phyloP scores from a whole-genome alignment of 2,797 vertebrate genomes.

The Platyrinchus mystaceus region DNA sequence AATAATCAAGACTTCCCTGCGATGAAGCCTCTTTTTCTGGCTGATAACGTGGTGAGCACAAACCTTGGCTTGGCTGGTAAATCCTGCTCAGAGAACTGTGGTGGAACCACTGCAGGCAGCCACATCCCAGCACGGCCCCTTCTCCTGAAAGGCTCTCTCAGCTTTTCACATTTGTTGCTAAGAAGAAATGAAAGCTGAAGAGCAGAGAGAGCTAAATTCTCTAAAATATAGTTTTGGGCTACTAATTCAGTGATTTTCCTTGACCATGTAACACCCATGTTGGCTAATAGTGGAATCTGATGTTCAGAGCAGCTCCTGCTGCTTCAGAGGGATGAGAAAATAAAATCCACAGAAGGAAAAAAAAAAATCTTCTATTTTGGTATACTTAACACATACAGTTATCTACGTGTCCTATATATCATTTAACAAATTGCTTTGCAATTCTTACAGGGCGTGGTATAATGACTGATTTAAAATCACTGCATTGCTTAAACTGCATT shows the following conservation, averaged over 20 bases:
- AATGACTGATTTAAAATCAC: constrained; percentile 83
- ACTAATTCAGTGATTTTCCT: not conserved
- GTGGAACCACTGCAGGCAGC: not conserved
- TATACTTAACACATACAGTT: constrained; percentile 64
- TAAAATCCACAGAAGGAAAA: not conserved
- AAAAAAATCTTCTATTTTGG: constrained; percentile 52
- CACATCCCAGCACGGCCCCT: not conserved
- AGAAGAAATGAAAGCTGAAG: not conserved
- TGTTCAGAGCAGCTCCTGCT: not conserved
- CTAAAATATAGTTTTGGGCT: not conserved
- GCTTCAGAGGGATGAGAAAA: constrained; percentile 3
- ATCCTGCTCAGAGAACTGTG: not conserved
- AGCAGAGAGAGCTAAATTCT: not conserved
- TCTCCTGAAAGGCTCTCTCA: not conserved
- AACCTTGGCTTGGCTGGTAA: not conserved
- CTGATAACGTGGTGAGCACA: not conserved
- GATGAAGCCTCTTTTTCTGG: not conserved
- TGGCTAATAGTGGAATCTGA: not conserved
- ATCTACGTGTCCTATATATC: constrained; percentile 71
- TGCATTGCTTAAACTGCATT: constrained; percentile 82
- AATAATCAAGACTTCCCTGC: not conserved
- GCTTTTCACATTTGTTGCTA: not conserved
- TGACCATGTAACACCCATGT: not conserved
- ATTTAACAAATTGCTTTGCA: constrained; percentile 78
- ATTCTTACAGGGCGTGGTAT: constrained; percentile 77